Conservation (phyloP, 2,888 invertebrate species). For the Acronicta aceris region DNA sequence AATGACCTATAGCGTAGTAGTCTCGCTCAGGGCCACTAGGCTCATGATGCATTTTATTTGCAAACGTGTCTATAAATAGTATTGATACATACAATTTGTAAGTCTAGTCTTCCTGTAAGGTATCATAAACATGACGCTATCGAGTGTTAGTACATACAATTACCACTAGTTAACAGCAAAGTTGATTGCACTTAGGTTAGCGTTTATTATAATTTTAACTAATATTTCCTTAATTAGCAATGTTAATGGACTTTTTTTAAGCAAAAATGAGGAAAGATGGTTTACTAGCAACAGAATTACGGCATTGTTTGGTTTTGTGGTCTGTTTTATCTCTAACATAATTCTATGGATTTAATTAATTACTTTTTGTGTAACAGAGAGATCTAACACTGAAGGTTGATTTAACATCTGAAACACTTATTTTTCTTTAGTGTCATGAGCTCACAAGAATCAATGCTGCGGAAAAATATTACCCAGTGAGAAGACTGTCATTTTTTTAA, state of each 20-base stretch:
- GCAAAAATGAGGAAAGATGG: conserved; percentile 44
- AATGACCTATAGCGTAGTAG: too few relatives aligned
- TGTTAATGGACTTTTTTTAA: conserved; percentile 32
- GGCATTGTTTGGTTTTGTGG: conserved; percentile 13
- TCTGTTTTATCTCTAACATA: conserved; percentile 1
- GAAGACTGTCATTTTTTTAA: too few relatives aligned
- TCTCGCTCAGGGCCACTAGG: too few relatives aligned
- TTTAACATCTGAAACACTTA: neutral
- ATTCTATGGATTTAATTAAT: conserved; percentile 3
- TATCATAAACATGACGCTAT: conserved; percentile 27
- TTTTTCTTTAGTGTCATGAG: too few relatives aligned
- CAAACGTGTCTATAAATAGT: neutral
- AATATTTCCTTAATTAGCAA: conserved; percentile 41
- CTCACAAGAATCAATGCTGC: too few relatives aligned
- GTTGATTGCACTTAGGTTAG: conserved; percentile 47
- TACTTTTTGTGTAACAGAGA: neutral
- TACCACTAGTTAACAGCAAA: conserved; percentile 43
- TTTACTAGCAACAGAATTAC: conserved; percentile 16
- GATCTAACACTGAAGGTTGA: neutral
- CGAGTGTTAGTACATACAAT: conserved; percentile 33
- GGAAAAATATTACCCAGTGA: too few relatives aligned
- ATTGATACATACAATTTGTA: too few relatives aligned
- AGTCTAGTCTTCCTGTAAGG: conserved; percentile 6
- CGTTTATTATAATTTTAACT: conserved; percentile 28
- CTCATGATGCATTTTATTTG: too few relatives aligned